These are phyloP conservation scores for Schizothorax lantsangensis DNA, from an alignment of 2,797 vertebrate genomes.

Conservation along the genomic window DNA sequence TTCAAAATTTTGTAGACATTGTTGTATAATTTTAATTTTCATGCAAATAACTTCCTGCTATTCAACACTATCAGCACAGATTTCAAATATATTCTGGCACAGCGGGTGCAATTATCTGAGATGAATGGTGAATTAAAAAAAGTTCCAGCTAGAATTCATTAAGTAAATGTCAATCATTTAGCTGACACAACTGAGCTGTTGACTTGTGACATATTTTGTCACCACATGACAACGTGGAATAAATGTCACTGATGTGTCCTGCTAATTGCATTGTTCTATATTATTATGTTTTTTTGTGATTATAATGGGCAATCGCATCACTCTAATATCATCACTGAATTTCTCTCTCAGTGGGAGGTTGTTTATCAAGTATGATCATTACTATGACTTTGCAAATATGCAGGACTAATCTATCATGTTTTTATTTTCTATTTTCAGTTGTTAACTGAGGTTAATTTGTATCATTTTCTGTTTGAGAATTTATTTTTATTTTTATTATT, in stretches of 20 bases:
- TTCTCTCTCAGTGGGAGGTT: conserved; percentile 40
- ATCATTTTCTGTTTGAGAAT: background rate
- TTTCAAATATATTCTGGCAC: conserved; percentile 37
- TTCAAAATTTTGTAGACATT: conserved; percentile 11
- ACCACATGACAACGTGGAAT: conserved; percentile 41
- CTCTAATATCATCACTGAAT: conserved; percentile 36
- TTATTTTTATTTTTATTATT: too few species aligned
- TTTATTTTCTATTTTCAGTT: background rate
- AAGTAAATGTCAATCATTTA: conserved; percentile 44
- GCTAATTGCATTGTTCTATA: conserved; percentile 43
- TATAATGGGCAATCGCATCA: conserved; percentile 25
- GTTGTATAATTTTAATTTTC: conserved; percentile 38
- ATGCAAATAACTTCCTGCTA: conserved; percentile 39
- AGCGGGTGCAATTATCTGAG: conserved; percentile 39
- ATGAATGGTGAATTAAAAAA: conserved; percentile 44
- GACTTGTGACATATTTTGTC: conserved; percentile 46
- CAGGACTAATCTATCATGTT: conserved; percentile 15
- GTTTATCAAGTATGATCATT: conserved; percentile 34
- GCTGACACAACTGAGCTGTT: conserved; percentile 39
- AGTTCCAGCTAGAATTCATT: conserved; percentile 46
- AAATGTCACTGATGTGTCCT: conserved; percentile 41
- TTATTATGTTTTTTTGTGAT: conserved; percentile 17
- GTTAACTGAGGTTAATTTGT: conserved; percentile 12
- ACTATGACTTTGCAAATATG: conserved; percentile 23
- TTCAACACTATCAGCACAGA: conserved; percentile 33